Evolutionary conservation across 2,797 vertebrate species (phyloP).

Genomic region (Urophycis tenuis): DNA sequence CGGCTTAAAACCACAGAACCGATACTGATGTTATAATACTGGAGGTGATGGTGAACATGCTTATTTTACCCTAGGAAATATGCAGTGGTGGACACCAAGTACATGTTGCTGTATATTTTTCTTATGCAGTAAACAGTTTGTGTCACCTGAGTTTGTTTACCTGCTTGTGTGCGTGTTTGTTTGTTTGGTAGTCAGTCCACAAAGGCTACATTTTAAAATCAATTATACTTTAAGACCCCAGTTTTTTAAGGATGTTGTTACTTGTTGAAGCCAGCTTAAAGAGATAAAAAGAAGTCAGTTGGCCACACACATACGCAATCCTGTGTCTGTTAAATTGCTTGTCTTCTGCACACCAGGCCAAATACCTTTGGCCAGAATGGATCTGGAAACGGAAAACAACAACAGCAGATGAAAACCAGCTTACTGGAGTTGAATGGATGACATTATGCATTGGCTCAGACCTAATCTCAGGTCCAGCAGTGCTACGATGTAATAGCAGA

Average conservation of each 20-base stretch:
- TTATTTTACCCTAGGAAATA: conserved; percentile 37
- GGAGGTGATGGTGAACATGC: conserved; percentile 44
- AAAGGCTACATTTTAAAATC: neutral
- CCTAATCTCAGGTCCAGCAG: too few species aligned
- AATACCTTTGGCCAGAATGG: neutral
- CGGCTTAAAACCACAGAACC: conserved; percentile 78
- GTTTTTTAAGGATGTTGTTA: neutral
- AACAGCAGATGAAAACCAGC: too few species aligned
- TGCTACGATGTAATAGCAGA: too few species aligned
- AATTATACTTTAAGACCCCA: neutral
- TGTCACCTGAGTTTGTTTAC: neutral
- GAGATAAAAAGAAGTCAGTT: neutral
- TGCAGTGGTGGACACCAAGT: conserved; percentile 58
- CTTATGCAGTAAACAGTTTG: neutral
- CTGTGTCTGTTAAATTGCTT: neutral
- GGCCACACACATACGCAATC: neutral
- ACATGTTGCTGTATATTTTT: conserved; percentile 64
- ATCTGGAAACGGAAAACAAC: too few species aligned
- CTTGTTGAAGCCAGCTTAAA: neutral
- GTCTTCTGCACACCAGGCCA: neutral
- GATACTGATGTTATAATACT: conserved; percentile 80
- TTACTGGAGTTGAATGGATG: too few species aligned
- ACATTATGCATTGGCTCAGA: too few species aligned
- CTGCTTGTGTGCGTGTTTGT: neutral
- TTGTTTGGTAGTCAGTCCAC: neutral